These are phyloP conservation scores for Lasioglossum oenotherae DNA, from an alignment of 2,888 invertebrate genomes.

Conservation along the genomic window DNA sequence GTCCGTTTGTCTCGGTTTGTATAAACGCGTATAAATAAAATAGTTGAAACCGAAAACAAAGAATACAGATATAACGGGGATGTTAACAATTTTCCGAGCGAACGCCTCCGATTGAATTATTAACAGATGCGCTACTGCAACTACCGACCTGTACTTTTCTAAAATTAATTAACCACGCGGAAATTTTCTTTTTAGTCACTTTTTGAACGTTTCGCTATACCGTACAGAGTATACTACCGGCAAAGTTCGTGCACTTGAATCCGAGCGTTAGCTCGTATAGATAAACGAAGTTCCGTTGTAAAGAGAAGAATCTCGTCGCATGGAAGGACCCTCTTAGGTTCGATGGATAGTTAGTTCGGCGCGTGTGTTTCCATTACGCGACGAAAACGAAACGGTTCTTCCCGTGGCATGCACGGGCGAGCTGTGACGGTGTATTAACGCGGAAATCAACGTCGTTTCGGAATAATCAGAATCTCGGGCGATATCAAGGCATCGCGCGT, in stretches of 20 bases:
- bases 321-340: background rate
- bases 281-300: background rate
- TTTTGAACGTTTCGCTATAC: background rate
- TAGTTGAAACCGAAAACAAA: background rate
- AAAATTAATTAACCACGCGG: background rate
- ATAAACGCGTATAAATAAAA: background rate
- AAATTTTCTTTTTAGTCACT: background rate
- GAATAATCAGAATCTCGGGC: slow-evolving; percentile 30
- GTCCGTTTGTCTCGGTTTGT: background rate
- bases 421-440: slow-evolving; percentile 11
- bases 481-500: slow-evolving; percentile 27
- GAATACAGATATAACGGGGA: no score
- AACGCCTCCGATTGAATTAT: background rate
- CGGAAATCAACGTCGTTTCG: slow-evolving; percentile 31
- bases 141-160: background rate
- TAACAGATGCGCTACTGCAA: background rate
- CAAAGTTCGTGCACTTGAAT: background rate
- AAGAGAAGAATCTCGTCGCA: background rate
- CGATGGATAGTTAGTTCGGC: slow-evolving; percentile 10
- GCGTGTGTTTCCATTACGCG: slow-evolving; percentile 6
- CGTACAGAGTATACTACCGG: background rate
- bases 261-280: background rate
- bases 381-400: slow-evolving; percentile 24
- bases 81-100: no score
- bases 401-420: background rate